These are phyloP conservation scores for Whitmania pigra DNA, from an alignment of 1,140 invertebrate genomes.

Conservation along the genomic window DNA sequence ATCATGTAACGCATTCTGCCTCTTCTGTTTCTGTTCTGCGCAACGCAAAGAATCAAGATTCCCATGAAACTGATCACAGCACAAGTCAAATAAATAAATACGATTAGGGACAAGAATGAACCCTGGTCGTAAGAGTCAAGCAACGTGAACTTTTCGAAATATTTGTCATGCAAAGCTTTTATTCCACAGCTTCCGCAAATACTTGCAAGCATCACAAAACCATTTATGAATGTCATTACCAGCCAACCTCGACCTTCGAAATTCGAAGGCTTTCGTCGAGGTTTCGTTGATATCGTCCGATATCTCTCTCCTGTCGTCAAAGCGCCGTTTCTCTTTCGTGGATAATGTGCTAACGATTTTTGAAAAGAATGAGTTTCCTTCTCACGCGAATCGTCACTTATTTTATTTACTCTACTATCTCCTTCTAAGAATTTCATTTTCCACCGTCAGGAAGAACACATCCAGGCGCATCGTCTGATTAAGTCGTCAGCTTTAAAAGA, in stretches of 20 bases:
- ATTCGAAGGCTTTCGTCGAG: too few relatives aligned
- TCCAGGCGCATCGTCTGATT: too few relatives aligned
- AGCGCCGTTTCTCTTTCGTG: too few relatives aligned
- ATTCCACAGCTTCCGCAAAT: not conserved
- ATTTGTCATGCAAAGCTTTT: not conserved
- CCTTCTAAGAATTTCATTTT: too few relatives aligned
- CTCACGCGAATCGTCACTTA: too few relatives aligned
- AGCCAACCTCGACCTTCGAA: not conserved
- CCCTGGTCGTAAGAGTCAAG: not conserved
- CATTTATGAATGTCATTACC: not conserved
- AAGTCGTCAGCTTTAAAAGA: too few relatives aligned
- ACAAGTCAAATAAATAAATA: not conserved
- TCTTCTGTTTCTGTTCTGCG: not conserved
- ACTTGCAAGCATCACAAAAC: not conserved
- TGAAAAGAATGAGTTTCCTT: too few relatives aligned
- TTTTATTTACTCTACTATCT: too few relatives aligned
- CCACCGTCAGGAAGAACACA: too few relatives aligned
- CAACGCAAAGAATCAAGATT: not conserved
- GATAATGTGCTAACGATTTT: too few relatives aligned
- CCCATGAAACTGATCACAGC: constrained; percentile 5
- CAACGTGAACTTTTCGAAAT: not conserved
- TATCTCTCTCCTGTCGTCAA: too few relatives aligned
- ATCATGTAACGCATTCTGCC: constrained; percentile 12
- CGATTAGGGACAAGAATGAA: not conserved
- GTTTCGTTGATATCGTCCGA: too few relatives aligned